A percentile compares a stretch with the other conserved stretches of the same genome.
phyloP scores from a whole-genome alignment of 2,797 vertebrate species.

The Poecilia gillii region DNA sequence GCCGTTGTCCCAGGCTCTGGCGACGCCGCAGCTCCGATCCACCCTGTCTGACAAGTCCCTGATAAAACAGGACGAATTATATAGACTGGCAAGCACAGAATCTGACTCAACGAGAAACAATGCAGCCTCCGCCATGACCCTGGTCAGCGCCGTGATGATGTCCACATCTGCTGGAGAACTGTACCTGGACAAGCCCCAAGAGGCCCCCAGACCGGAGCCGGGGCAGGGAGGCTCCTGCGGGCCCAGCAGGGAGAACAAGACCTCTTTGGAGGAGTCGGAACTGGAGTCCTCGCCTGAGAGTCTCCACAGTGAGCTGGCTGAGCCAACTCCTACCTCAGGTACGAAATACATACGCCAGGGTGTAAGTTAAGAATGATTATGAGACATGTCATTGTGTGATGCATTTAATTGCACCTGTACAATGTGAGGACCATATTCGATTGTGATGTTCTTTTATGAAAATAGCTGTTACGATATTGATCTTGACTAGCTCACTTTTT shows the following conservation, averaged over 20 bases:
- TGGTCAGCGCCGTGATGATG: conserved; percentile 53
- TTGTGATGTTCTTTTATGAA: not conserved
- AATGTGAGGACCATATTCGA: not conserved
- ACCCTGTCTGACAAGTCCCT: conserved; percentile 40
- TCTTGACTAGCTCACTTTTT: not conserved
- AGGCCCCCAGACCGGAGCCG: conserved; percentile 39
- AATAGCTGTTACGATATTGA: not conserved
- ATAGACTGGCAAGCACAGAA: conserved; percentile 78
- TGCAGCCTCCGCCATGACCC: conserved; percentile 42
- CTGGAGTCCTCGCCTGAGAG: conserved; percentile 76
- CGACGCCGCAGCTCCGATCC: conserved; percentile 51
- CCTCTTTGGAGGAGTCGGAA: conserved; percentile 70
- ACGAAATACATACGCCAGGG: conserved; percentile 39
- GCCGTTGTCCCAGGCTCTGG: conserved; percentile 61
- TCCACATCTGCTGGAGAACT: conserved; percentile 65
- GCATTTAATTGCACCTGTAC: not conserved
- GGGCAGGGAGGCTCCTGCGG: conserved; percentile 70
- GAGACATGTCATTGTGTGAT: not conserved
- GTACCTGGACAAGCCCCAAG: conserved; percentile 55
- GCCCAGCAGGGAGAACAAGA: conserved; percentile 64
- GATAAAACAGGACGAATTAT: conserved; percentile 54
- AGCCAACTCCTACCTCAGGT: conserved; percentile 89
- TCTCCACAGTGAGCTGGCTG: conserved; percentile 81
- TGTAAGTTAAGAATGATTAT: too few relatives aligned
- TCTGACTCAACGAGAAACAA: conserved; percentile 59